phyloP scores from a whole-genome alignment of 2,797 vertebrate genomes.

The Salarias fasciatus region DNA sequence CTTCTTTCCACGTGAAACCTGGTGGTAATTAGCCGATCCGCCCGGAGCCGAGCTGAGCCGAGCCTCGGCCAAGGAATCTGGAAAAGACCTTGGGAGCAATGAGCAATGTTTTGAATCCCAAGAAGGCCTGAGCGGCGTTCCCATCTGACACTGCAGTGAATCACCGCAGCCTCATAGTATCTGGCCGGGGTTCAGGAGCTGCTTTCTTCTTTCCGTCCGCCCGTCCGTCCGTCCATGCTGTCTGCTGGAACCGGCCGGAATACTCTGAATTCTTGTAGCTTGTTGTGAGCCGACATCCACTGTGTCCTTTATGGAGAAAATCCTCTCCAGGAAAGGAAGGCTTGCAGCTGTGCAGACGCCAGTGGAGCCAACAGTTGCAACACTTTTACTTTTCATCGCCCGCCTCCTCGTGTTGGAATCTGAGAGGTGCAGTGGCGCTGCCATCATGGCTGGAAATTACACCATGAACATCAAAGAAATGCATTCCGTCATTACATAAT shows the following conservation, averaged over 20 bases:
- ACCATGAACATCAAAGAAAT: no score
- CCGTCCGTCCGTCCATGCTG: slow-evolving; percentile 39
- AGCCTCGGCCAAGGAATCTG: no score
- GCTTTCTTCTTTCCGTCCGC: slow-evolving; percentile 56
- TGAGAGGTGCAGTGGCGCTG: no score
- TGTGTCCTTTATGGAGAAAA: background rate
- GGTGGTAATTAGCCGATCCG: slow-evolving; percentile 67
- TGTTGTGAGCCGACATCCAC: slow-evolving; percentile 50
- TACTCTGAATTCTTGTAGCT: slow-evolving; percentile 60
- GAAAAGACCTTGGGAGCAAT: slow-evolving; percentile 64
- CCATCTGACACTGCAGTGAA: slow-evolving; percentile 58
- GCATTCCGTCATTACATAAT: no score
- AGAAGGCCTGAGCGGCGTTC: slow-evolving; percentile 41
- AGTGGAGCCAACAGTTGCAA: slow-evolving; percentile 30
- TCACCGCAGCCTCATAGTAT: slow-evolving; percentile 70
- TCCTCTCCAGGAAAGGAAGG: background rate
- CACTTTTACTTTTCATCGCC: slow-evolving; percentile 7
- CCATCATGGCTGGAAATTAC: no score
- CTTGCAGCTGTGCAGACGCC: slow-evolving; percentile 1
- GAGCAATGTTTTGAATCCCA: slow-evolving; percentile 61
- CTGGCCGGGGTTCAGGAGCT: slow-evolving; percentile 53
- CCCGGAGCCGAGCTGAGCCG: slow-evolving; percentile 56
- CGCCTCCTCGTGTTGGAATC: no score
- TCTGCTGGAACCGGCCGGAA: slow-evolving; percentile 40
- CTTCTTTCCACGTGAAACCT: slow-evolving; percentile 75